Conservation (phyloP, 2,113 vertebrate genomes). For the Tachycineta bicolor region DNA sequence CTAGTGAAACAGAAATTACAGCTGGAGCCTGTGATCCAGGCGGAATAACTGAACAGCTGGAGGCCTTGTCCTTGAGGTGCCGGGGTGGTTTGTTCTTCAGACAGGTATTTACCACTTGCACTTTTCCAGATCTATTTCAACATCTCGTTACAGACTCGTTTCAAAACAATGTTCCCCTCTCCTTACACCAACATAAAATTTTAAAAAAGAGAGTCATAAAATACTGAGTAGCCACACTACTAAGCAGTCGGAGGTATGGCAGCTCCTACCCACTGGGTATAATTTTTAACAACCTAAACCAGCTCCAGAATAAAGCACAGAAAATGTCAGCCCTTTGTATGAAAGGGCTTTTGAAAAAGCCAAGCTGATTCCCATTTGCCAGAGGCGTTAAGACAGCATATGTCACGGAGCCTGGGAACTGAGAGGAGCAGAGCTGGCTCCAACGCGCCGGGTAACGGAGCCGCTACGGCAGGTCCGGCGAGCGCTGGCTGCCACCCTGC, state of each 20-base stretch:
- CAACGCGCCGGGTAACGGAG: neutral
- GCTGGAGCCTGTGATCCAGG: neutral
- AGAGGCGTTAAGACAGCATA: constrained; percentile 68
- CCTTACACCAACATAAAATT: neutral
- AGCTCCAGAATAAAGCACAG: constrained; percentile 55
- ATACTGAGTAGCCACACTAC: constrained; percentile 7
- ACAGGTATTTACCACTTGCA: neutral
- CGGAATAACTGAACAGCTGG: constrained; percentile 32
- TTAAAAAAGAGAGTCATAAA: neutral
- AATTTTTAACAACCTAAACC: constrained; percentile 62
- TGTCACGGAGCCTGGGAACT: constrained; percentile 56
- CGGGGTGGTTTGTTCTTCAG: neutral
- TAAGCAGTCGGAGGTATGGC: constrained; percentile 24
- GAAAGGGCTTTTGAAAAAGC: constrained; percentile 67
- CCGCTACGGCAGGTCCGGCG: neutral
- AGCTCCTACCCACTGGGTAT: constrained; percentile 56
- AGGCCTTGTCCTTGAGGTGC: constrained; percentile 24
- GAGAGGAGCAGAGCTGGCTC: constrained; percentile 10
- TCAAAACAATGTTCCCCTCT: constrained; percentile 18
- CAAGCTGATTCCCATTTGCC: constrained; percentile 65
- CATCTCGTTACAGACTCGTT: neutral
- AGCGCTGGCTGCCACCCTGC: constrained; percentile 41
- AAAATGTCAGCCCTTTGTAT: constrained; percentile 69
- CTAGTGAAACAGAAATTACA: constrained; percentile 13
- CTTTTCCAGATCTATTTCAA: constrained; percentile 13